Conservation (phyloP, 2,888 invertebrate species). For the Microctonus aethiopoides region DNA sequence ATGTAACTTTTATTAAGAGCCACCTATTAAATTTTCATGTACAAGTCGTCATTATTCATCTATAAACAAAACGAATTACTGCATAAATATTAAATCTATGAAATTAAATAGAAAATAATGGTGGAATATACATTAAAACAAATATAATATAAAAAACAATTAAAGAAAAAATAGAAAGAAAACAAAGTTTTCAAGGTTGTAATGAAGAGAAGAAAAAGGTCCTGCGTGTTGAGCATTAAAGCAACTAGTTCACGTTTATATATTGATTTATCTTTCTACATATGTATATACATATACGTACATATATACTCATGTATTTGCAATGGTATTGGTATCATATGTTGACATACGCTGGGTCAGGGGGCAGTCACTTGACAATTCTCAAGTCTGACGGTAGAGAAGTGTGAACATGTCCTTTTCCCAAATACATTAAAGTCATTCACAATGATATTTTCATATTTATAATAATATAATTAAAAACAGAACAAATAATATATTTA, state of each 20-base stretch:
- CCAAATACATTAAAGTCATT: not conserved
- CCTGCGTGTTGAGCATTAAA: constrained; percentile 27
- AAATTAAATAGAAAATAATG: no score
- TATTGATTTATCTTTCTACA: constrained; percentile 60
- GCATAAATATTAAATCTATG: no score
- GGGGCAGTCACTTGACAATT: constrained; percentile 35
- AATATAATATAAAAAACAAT: not conserved
- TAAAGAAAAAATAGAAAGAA: not conserved
- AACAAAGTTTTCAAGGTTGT: not conserved
- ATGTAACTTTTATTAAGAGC: not conserved
- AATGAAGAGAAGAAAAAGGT: not conserved
- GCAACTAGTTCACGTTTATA: constrained; percentile 37
- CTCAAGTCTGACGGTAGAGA: constrained; percentile 13
- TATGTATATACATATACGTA: constrained; percentile 11
- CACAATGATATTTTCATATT: not conserved
- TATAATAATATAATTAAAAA: no score
- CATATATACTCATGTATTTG: not conserved
- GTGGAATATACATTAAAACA: no score
- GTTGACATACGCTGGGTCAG: constrained; percentile 13
- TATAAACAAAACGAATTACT: no score
- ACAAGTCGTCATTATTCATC: not conserved
- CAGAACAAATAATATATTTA: no score
- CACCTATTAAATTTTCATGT: not conserved
- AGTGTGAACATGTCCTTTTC: constrained; percentile 8
- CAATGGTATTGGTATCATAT: constrained; percentile 25